Conservation (phyloP, 2,797 vertebrate genomes). For the Rhinatrema bivittatum region DNA sequence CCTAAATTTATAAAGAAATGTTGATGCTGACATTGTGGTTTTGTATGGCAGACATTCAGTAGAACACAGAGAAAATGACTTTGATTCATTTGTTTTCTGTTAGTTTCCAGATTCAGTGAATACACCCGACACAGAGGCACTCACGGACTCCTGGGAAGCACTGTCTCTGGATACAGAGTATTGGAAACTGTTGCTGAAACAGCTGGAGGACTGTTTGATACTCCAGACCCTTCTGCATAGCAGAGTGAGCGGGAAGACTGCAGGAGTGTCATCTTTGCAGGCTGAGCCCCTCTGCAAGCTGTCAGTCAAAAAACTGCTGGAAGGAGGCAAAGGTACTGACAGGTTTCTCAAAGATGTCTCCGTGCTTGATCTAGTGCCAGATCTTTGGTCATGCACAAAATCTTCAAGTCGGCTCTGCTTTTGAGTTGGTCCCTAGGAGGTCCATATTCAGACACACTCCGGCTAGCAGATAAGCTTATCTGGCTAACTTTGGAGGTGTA, state of each 20-base stretch:
- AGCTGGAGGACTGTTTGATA: constrained; percentile 87
- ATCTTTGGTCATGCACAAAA: too few relatives aligned
- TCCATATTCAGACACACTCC: too few relatives aligned
- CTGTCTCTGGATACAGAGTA: constrained; percentile 91
- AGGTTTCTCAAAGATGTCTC: too few relatives aligned
- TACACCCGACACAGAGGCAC: constrained; percentile 55
- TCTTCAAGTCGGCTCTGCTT: too few relatives aligned
- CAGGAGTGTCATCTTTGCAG: constrained; percentile 47
- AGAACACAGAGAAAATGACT: too few relatives aligned
- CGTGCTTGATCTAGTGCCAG: too few relatives aligned
- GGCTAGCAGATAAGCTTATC: too few relatives aligned
- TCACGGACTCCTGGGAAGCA: constrained; percentile 77
- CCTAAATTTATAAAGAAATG: too few relatives aligned
- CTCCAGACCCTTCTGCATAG: constrained; percentile 83
- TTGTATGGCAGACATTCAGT: too few relatives aligned
- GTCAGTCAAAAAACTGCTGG: constrained; percentile 80
- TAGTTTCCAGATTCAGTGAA: constrained; percentile 47
- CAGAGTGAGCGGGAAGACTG: constrained; percentile 24
- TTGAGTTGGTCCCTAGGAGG: too few relatives aligned
- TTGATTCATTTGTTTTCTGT: constrained; percentile 5
- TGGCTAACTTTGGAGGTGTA: too few relatives aligned
- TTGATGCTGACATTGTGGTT: too few relatives aligned
- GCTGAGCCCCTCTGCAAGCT: constrained; percentile 60
- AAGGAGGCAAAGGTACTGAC: constrained; percentile 87
- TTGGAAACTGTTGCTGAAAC: constrained; percentile 85